Conservation (phyloP, 2,113 vertebrate genomes). For the Rhizomys pruinosus region DNA sequence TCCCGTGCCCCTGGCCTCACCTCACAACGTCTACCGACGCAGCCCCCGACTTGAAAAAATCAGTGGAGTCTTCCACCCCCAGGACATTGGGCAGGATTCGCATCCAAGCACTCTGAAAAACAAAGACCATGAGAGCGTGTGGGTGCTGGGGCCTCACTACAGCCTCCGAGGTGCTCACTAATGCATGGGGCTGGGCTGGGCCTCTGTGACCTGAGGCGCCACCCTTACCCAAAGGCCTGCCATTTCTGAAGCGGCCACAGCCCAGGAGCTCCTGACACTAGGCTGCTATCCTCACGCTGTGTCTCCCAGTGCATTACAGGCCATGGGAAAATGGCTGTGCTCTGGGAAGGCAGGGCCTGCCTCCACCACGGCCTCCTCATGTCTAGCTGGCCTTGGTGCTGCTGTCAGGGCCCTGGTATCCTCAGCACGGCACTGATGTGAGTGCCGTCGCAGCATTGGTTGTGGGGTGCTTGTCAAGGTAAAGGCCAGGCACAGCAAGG, state of each 20-base stretch:
- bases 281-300: background rate
- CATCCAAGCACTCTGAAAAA: slow-evolving; percentile 88
- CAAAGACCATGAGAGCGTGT: background rate
- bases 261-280: background rate
- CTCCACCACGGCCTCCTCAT: too few species aligned
- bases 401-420: background rate
- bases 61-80: slow-evolving; percentile 89
- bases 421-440: background rate
- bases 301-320: too few species aligned
- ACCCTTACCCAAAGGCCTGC: background rate
- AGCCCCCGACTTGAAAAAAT: slow-evolving; percentile 94
- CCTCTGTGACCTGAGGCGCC: background rate
- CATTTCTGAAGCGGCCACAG: too few species aligned
- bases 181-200: background rate
- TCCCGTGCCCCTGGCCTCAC: slow-evolving; percentile 74
- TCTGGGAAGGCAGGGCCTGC: background rate
- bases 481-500: background rate
- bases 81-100: slow-evolving; percentile 89
- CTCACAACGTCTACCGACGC: slow-evolving; percentile 94
- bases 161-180: accelerated
- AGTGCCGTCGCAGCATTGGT: background rate
- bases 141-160: background rate
- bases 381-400: background rate
- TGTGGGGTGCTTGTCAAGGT: background rate
- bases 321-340: background rate